Percentiles rank a stretch among this genome's conserved stretches.
phyloP scores from a whole-genome alignment of 1,140 invertebrate species.

The Atta cephalotes region DNA sequence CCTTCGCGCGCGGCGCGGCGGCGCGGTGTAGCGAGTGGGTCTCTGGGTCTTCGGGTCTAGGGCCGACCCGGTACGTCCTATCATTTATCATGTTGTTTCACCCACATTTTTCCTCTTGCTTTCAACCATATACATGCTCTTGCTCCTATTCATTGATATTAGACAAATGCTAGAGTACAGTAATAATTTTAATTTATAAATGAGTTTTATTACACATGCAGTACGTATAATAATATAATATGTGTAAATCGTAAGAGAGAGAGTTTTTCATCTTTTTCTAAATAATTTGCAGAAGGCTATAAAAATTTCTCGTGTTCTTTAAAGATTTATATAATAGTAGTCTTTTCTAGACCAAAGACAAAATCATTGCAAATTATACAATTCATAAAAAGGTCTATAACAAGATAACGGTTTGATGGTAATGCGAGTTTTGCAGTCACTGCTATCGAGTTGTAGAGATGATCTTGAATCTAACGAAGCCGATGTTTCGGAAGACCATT shows the following conservation, averaged over 20 bases:
- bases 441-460: neutral
- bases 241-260: slow-evolving; percentile 24
- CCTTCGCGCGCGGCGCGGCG: slow-evolving; percentile 66
- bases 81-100: slow-evolving; percentile 84
- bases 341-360: neutral
- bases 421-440: neutral
- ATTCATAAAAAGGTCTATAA: neutral
- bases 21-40: slow-evolving; percentile 78
- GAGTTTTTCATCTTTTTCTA: slow-evolving; percentile 12
- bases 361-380: neutral
- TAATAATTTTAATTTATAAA: neutral
- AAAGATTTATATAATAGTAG: neutral
- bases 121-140: slow-evolving; percentile 32
- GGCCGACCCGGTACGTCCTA: slow-evolving; percentile 75
- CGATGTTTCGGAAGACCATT: slow-evolving; percentile 63
- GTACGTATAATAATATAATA: neutral
- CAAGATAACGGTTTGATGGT: neutral
- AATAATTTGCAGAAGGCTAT: neutral
- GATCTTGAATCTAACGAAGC: slow-evolving; percentile 79
- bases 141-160: neutral
- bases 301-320: neutral
- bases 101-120: slow-evolving; percentile 75
- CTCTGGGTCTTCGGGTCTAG: slow-evolving; percentile 84
- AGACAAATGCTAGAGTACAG: neutral
- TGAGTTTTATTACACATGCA: neutral